Evolutionary conservation across 1,140 invertebrate species (phyloP), one percentile per base, ranked within the genome.

Genomic region (Musca domestica): DNA sequence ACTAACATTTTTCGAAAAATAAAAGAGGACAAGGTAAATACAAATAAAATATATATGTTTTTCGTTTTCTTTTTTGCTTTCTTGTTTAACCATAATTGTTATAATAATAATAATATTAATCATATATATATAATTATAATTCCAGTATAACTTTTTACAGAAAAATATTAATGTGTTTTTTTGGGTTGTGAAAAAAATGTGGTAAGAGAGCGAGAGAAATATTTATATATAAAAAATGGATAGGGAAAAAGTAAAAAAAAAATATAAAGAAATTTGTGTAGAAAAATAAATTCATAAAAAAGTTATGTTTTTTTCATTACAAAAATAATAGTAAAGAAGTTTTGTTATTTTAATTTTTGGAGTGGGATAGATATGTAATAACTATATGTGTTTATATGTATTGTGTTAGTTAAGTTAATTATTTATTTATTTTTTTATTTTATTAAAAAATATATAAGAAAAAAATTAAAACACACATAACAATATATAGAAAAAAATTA

Each of bases 111-210:
- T 25, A n/a, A 56, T 56, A 56, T 5, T 56, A 56, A 25, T 56
- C 27, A 58, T 52, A 52, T 6, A 20, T 17, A 5, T 10, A 56
- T 61, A 61, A 61, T 61, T 19, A 61, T 61, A 61, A 34, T 61
- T 61, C 56, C 34, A 61, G 56, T 30, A 61, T 61, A 61, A 27
- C 56, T 61, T 61, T 61, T 61, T 61, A 61, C 56, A 61, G 56
- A 61, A 61, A 61, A 61, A 61, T 61, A 61, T 34, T 34, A 23
- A 61, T n/a, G 25, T 51, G 47, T 48, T 48, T 61, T 61, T 25
- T 25, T 25, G 19, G n/a, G 27, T 3, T 19, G 7, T 61, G 25
- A 58, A 58, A 27, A 58, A 58, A 15, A 23, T 14, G 12, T 15
- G 15, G 1, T 27, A 14, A 56, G n/a, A 27, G 10, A 51, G n/a